phyloP scores from a whole-genome alignment of 2,888 invertebrate genomes.

The Dendrolimus houi region DNA sequence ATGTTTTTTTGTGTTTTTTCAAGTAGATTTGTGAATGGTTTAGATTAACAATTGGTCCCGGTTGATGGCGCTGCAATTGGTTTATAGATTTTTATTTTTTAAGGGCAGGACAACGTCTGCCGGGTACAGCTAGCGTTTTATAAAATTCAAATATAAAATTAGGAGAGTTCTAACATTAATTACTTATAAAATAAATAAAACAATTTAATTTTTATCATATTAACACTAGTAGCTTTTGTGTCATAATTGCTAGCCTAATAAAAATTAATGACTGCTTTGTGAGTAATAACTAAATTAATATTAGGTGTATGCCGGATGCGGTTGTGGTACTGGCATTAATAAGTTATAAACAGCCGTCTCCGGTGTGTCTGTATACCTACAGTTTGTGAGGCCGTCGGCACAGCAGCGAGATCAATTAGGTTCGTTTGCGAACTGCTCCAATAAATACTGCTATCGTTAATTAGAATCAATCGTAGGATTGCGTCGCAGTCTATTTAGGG shows the following conservation, averaged over 20 bases:
- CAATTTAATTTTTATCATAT: no score
- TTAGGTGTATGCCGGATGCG: constrained; percentile 3
- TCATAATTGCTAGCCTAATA: not conserved
- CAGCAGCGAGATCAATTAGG: constrained; percentile 66
- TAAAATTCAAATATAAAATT: no score
- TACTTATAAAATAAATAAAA: no score
- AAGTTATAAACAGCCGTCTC: constrained; percentile 35
- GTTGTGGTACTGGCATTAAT: constrained; percentile 28
- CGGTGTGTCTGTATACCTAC: constrained; percentile 11
- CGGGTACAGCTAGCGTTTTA: no score
- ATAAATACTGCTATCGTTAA: constrained; percentile 74
- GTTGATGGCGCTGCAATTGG: no score
- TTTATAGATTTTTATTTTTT: no score
- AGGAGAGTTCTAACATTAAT: no score
- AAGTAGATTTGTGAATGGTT: no score
- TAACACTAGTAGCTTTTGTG: not conserved
- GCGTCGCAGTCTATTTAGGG: constrained; percentile 38
- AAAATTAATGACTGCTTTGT: not conserved
- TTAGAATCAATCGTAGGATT: constrained; percentile 73
- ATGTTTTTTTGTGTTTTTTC: no score
- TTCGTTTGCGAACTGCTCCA: constrained; percentile 67
- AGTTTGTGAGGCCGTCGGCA: constrained; percentile 18
- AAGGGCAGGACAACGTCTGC: no score
- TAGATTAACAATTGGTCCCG: no score
- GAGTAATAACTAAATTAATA: not conserved